Conservation (phyloP, 1,140 invertebrate species). For the Drosophila tristis region DNA sequence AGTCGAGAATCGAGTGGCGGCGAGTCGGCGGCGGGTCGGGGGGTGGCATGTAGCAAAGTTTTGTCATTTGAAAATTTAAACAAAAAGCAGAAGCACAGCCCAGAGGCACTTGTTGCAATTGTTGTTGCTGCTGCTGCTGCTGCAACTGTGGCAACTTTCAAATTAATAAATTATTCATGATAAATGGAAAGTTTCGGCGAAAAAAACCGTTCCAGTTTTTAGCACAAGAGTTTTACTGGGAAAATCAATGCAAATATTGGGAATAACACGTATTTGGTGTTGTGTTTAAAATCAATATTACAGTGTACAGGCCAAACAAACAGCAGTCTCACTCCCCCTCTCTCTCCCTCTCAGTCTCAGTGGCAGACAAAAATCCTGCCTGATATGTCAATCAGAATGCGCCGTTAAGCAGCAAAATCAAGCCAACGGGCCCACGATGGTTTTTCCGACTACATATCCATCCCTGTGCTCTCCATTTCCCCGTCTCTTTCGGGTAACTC, state of each 20-base stretch:
- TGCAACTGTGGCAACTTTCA: constrained; percentile 54
- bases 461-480: constrained; percentile 3
- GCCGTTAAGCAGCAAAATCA: constrained; percentile 68
- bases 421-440: constrained; percentile 29
- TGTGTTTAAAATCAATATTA: constrained; percentile 39
- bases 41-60: constrained; percentile 65
- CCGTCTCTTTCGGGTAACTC: constrained; percentile 17
- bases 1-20: not conserved
- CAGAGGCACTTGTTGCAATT: constrained; percentile 39
- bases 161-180: constrained; percentile 70
- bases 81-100: constrained; percentile 61
- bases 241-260: constrained; percentile 27
- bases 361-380: not conserved
- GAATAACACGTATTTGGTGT: too few species aligned
- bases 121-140: constrained; percentile 34
- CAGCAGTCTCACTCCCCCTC: not conserved
- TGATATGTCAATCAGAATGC: constrained; percentile 62
- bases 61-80: constrained; percentile 79
- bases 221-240: constrained; percentile 10
- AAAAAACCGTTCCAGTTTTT: too few species aligned
- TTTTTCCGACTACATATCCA: constrained; percentile 19
- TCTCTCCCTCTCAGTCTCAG: too few species aligned
- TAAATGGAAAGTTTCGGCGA: constrained; percentile 57
- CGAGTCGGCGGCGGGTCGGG: not conserved
- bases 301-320: constrained; percentile 7